These are phyloP conservation scores for Torymus tubicola DNA, from an alignment of 2,888 invertebrate species.

Conservation along the genomic window DNA sequence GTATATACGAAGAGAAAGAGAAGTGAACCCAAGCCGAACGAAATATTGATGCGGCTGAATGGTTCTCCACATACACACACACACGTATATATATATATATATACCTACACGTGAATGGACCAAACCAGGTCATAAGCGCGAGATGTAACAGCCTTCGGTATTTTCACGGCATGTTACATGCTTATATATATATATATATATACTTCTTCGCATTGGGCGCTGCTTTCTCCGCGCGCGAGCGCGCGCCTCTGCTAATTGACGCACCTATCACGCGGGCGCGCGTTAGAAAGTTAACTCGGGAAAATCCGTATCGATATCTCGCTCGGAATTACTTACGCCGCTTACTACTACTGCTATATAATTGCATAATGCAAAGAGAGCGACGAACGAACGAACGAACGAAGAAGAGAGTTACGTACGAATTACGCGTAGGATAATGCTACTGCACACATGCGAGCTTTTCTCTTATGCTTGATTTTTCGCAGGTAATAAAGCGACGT, in stretches of 20 bases:
- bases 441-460: too few relatives aligned
- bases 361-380: not conserved
- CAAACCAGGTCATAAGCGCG: conserved; percentile 29
- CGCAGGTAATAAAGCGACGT: too few relatives aligned
- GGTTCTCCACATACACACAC: too few relatives aligned
- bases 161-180: conserved; percentile 29
- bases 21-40: too few relatives aligned
- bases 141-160: conserved; percentile 38
- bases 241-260: conserved; percentile 25
- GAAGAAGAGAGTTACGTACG: not conserved
- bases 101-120: not conserved
- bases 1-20: too few relatives aligned
- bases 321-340: too few relatives aligned
- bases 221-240: not conserved
- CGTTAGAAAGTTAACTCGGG: conserved; percentile 17
- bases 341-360: not conserved
- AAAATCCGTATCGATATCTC: conserved; percentile 22
- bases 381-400: too few relatives aligned
- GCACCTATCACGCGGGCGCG: not conserved
- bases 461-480: too few relatives aligned
- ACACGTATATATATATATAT: too few relatives aligned
- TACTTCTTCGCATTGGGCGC: not conserved
- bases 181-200: too few relatives aligned
- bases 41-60: too few relatives aligned
- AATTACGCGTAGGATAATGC: too few relatives aligned